phyloP scores from a whole-genome alignment of 2,888 invertebrate genomes.

The Oscheius sp. region DNA sequence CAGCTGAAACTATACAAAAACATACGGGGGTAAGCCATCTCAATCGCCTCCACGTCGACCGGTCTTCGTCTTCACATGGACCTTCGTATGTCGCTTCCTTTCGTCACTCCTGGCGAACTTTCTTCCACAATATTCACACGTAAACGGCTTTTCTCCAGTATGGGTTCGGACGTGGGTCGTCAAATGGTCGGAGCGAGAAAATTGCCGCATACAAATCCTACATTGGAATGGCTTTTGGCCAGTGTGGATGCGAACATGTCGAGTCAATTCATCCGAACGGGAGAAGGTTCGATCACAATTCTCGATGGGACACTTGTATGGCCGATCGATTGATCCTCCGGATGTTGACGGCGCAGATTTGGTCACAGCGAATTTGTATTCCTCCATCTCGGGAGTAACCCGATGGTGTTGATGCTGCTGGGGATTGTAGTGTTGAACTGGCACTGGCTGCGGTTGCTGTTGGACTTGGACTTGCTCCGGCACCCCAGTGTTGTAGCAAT shows the following conservation, averaged over 20 bases:
- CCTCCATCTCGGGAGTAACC: not conserved
- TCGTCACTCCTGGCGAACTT: constrained; percentile 97
- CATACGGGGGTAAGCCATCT: not conserved
- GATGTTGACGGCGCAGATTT: constrained; percentile 75
- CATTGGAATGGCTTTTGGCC: constrained; percentile 78
- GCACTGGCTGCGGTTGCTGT: not conserved
- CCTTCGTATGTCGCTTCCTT: constrained; percentile 98
- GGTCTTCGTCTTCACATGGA: constrained; percentile 71
- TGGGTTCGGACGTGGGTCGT: constrained; percentile 94
- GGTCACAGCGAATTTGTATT: not conserved
- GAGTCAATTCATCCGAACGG: constrained; percentile 94
- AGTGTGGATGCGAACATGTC: constrained; percentile 98
- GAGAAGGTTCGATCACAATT: constrained; percentile 96
- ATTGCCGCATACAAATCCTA: constrained; percentile 96
- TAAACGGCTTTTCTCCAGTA: constrained; percentile 87
- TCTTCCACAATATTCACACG: constrained; percentile 95
- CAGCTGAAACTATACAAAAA: not conserved
- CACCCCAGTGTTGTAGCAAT: constrained; percentile 31
- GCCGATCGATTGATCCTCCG: constrained; percentile 82
- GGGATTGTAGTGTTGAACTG: not conserved
- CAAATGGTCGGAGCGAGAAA: constrained; percentile 94
- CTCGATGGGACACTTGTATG: constrained; percentile 96
- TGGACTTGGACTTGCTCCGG: not conserved
- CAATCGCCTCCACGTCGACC: constrained; percentile 13
- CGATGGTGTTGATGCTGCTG: not conserved